These are phyloP conservation scores for Dromiciops gliroides DNA, from an alignment of 2,113 vertebrate species.

Conservation along the genomic window DNA sequence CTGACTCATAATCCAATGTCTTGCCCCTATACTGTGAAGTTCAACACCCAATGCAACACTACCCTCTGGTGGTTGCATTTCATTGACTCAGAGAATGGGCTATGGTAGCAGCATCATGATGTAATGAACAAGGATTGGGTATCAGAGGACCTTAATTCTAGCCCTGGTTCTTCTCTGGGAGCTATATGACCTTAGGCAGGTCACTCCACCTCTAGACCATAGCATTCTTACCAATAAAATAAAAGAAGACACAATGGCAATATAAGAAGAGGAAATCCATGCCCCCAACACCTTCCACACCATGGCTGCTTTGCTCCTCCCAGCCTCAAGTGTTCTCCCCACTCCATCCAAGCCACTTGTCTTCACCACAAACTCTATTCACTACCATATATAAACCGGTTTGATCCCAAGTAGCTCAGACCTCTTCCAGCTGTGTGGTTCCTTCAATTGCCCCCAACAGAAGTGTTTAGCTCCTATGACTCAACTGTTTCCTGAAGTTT, in stretches of 20 bases:
- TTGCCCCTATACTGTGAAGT: not conserved
- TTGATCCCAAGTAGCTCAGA: not conserved
- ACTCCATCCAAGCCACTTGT: not conserved
- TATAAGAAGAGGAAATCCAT: not conserved
- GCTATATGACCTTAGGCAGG: not conserved
- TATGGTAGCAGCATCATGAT: not conserved
- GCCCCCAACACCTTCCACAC: not conserved
- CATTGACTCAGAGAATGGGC: not conserved
- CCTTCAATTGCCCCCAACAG: not conserved
- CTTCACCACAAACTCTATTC: not conserved
- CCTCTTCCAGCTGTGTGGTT: not conserved
- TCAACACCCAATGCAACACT: not conserved
- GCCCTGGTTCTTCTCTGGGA: not conserved
- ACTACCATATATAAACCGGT: not conserved
- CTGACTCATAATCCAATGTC: not conserved
- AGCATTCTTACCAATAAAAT: not conserved
- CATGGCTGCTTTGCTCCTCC: not conserved
- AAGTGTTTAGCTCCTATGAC: not conserved
- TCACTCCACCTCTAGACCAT: not conserved
- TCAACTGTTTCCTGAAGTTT: not conserved
- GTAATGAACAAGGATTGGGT: not conserved
- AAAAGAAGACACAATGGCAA: not conserved
- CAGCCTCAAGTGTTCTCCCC: not conserved
- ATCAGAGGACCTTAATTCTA: not conserved
- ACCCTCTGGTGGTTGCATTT: not conserved